Evolutionary conservation across 2,113 vertebrate genomes (phyloP).

Genomic region (Nesoenas mayeri): DNA sequence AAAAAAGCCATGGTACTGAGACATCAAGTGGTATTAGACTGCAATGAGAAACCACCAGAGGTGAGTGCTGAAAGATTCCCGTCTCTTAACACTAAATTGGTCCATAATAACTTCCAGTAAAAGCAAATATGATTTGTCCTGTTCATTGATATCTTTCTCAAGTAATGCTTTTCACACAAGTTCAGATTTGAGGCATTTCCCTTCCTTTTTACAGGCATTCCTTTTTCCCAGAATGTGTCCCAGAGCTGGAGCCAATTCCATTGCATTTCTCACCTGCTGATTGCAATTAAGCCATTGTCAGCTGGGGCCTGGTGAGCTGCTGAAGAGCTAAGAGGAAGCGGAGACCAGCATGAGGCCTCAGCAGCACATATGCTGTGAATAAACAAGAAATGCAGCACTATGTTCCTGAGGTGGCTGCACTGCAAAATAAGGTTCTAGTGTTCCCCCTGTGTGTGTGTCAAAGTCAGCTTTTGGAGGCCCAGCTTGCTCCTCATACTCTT

Average conservation of each 20-base stretch:
- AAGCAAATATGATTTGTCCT: conserved; percentile 9
- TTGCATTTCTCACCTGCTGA: conserved; percentile 75
- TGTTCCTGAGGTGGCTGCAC: neutral
- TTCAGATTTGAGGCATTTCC: conserved; percentile 57
- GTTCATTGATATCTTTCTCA: conserved; percentile 36
- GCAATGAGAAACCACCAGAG: neutral
- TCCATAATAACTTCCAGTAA: conserved; percentile 48
- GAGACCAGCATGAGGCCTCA: conserved; percentile 42
- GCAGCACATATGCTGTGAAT: conserved; percentile 21
- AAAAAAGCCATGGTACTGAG: neutral
- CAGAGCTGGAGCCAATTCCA: conserved; percentile 45
- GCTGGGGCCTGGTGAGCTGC: conserved; percentile 62
- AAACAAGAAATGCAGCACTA: conserved; percentile 10
- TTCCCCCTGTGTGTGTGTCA: neutral
- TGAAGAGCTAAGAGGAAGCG: conserved; percentile 70
- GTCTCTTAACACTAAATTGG: conserved; percentile 26
- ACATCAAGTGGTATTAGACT: neutral
- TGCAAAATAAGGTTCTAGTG: neutral
- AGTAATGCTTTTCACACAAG: conserved; percentile 52
- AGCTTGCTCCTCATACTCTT: neutral
- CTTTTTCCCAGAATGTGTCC: conserved; percentile 50
- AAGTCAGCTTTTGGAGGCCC: neutral
- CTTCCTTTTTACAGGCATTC: conserved; percentile 32
- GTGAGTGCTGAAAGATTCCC: neutral
- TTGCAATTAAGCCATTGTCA: conserved; percentile 70